A percentile compares a stretch with the other conserved stretches of the same genome.
phyloP scores from a whole-genome alignment of 2,113 vertebrate species.

The Grus americana region DNA sequence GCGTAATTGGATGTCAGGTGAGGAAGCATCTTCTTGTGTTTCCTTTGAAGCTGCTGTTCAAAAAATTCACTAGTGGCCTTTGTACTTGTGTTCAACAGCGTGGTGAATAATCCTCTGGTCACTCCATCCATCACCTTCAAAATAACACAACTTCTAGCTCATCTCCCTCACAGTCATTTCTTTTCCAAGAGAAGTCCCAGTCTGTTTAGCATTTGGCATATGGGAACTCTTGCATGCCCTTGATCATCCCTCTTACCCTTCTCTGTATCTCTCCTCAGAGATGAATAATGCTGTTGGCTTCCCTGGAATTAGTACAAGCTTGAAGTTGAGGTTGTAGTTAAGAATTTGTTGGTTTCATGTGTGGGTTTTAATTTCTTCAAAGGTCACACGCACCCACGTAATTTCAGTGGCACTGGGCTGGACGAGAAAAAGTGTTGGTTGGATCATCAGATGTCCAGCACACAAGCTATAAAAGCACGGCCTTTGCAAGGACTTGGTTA shows the following conservation, averaged over 20 bases:
- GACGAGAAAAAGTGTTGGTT: background rate
- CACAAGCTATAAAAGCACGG: background rate
- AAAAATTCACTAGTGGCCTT: background rate
- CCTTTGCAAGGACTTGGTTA: background rate
- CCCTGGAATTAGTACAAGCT: background rate
- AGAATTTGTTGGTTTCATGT: background rate
- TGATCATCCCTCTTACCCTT: background rate
- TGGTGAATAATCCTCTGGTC: background rate
- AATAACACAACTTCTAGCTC: background rate
- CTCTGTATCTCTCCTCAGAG: background rate
- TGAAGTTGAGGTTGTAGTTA: background rate
- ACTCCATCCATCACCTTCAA: slow-evolving; percentile 9
- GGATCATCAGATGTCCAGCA: background rate
- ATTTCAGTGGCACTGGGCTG: background rate
- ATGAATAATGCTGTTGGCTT: background rate
- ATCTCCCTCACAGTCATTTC: background rate
- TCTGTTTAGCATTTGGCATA: background rate
- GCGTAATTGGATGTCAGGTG: background rate
- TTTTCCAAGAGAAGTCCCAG: background rate
- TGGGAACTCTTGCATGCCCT: background rate
- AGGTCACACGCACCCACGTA: rapidly evolving
- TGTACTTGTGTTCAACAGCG: background rate
- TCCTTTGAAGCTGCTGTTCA: background rate
- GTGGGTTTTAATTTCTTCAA: background rate
- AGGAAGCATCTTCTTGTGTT: background rate